These are phyloP conservation scores for Bombus confusus DNA, from an alignment of 1,140 invertebrate species.

Conservation along the genomic window DNA sequence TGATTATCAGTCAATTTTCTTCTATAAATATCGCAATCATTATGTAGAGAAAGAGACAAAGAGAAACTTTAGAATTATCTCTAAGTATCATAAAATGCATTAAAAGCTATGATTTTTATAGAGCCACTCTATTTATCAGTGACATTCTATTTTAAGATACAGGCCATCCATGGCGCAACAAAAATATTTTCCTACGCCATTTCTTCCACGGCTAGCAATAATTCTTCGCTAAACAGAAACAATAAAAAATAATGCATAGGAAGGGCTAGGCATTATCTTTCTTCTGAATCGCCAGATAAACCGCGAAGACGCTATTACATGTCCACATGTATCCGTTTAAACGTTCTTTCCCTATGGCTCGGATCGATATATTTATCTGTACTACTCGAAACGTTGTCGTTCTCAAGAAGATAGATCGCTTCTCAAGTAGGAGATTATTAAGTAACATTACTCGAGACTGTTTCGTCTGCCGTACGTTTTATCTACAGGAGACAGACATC, in stretches of 20 bases:
- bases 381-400: background rate
- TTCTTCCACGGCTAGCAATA: background rate
- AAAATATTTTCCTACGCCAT: background rate
- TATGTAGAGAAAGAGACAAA: too few relatives aligned
- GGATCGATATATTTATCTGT: background rate
- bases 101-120: background rate
- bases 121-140: background rate
- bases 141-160: background rate
- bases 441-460: background rate
- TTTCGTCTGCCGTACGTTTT: background rate
- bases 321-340: background rate
- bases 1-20: background rate
- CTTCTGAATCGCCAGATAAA: background rate
- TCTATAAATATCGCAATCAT: too few relatives aligned
- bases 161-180: background rate
- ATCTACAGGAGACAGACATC: background rate
- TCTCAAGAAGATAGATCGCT: constrained; percentile 8
- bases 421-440: background rate
- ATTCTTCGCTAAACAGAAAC: background rate
- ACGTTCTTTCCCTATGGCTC: background rate
- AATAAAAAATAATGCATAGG: background rate
- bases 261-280: background rate
- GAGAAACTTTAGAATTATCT: too few relatives aligned
- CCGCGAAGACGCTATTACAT: background rate
- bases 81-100: background rate